Evolutionary conservation across 2,797 vertebrate genomes (phyloP).

Genomic region (Yasuhikotakia modesta): DNA sequence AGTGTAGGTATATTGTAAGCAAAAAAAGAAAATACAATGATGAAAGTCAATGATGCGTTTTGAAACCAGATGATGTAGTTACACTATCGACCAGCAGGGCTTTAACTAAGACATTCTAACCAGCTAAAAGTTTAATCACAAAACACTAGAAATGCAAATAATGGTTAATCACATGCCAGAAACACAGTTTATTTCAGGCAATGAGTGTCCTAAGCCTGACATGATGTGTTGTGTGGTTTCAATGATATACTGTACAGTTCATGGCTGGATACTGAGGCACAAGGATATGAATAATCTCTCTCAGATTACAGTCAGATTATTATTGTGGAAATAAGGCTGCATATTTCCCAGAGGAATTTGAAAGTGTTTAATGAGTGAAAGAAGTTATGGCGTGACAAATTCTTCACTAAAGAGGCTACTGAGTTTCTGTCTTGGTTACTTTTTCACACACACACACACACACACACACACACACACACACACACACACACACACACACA

Average conservation of each 20-base stretch:
- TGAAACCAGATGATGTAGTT: not conserved
- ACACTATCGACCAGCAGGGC: not conserved
- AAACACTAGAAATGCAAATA: constrained; percentile 7
- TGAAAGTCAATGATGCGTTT: too few relatives aligned
- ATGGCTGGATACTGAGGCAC: constrained; percentile 33
- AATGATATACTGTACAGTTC: constrained; percentile 13
- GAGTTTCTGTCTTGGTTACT: constrained; percentile 19
- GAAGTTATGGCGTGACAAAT: constrained; percentile 38
- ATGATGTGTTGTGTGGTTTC: not conserved
- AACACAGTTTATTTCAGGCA: constrained; percentile 4
- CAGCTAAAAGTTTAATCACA: constrained; percentile 6
- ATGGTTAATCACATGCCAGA: not conserved
- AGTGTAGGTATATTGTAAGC: too few relatives aligned
- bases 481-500: not conserved
- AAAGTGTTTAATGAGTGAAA: constrained; percentile 22
- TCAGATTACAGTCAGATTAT: constrained; percentile 42
- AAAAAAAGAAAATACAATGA: too few relatives aligned
- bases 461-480: not conserved
- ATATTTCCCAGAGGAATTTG: constrained; percentile 47
- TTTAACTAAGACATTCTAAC: not conserved
- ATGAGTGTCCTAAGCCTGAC: constrained; percentile 5
- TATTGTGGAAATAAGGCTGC: constrained; percentile 45
- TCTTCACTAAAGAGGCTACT: constrained; percentile 15
- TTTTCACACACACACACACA: constrained; percentile 6
- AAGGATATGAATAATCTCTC: constrained; percentile 51